phyloP scores from a whole-genome alignment of 2,888 invertebrate genomes.

The Hartigia nigra region DNA sequence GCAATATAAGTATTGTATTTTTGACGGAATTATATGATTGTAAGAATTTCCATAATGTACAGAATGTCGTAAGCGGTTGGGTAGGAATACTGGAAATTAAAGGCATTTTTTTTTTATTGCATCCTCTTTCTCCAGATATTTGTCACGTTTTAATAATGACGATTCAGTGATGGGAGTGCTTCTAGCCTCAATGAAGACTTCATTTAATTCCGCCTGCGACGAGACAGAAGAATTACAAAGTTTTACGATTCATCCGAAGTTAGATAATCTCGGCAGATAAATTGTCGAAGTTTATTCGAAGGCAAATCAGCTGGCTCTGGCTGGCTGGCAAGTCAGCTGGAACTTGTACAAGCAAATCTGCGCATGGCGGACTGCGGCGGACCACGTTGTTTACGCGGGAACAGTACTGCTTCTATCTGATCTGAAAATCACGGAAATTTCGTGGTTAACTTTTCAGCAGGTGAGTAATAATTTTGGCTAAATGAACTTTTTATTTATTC shows the following conservation, averaged over 20 bases:
- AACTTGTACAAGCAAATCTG: too few species aligned
- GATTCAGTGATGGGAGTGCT: neutral
- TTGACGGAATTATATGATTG: neutral
- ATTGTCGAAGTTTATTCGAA: neutral
- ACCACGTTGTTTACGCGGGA: neutral
- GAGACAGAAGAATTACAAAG: too few species aligned
- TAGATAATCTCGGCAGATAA: too few species aligned
- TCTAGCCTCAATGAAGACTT: too few species aligned
- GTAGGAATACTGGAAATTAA: neutral
- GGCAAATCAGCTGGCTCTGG: neutral
- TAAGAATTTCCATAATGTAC: neutral
- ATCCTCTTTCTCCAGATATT: neutral
- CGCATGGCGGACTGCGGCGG: too few species aligned
- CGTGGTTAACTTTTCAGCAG: neutral
- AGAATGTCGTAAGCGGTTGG: neutral
- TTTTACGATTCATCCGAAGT: too few species aligned
- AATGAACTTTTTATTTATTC: neutral
- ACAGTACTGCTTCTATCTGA: neutral
- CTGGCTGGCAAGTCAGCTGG: neutral
- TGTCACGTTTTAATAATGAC: neutral
- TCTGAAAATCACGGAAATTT: neutral
- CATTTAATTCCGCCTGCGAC: too few species aligned
- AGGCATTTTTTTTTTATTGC: neutral
- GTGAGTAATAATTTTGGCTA: neutral
- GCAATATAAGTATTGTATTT: neutral